Evolutionary conservation across 2,797 vertebrate species (phyloP).

Genomic region (Danio tinwini): DNA sequence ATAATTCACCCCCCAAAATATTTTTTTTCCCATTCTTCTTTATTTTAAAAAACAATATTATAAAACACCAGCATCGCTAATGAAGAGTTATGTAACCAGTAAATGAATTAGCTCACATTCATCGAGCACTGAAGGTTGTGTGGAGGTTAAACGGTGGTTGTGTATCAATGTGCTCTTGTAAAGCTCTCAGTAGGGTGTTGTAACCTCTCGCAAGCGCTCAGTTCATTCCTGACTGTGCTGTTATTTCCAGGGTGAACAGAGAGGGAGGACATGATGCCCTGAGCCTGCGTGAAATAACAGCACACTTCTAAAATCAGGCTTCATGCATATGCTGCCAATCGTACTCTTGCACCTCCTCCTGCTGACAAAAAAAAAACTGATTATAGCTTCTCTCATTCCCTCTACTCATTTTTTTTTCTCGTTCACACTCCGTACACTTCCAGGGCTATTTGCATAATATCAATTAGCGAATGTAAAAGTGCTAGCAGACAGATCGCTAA

Average conservation of each 20-base stretch:
- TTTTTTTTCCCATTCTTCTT: background rate
- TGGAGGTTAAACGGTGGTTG: constrained; percentile 9
- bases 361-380: constrained; percentile 5
- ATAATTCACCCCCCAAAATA: too few relatives aligned
- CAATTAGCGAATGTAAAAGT: constrained; percentile 58
- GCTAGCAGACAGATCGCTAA: constrained; percentile 23
- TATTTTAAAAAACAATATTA: background rate
- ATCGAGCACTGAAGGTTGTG: background rate
- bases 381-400: constrained; percentile 19
- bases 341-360: background rate
- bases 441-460: constrained; percentile 58
- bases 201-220: constrained; percentile 10
- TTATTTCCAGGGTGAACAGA: constrained; percentile 19
- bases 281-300: constrained; percentile 36
- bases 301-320: constrained; percentile 40
- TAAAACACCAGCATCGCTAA: background rate
- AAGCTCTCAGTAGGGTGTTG: constrained; percentile 7
- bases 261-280: background rate
- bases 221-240: constrained; percentile 17
- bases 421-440: constrained; percentile 35
- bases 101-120: background rate
- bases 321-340: constrained; percentile 43
- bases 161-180: constrained; percentile 6
- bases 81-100: background rate
- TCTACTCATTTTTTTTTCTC: constrained; percentile 11